Conservation (phyloP, 2,888 invertebrate species). For the Drosophila siamana region DNA sequence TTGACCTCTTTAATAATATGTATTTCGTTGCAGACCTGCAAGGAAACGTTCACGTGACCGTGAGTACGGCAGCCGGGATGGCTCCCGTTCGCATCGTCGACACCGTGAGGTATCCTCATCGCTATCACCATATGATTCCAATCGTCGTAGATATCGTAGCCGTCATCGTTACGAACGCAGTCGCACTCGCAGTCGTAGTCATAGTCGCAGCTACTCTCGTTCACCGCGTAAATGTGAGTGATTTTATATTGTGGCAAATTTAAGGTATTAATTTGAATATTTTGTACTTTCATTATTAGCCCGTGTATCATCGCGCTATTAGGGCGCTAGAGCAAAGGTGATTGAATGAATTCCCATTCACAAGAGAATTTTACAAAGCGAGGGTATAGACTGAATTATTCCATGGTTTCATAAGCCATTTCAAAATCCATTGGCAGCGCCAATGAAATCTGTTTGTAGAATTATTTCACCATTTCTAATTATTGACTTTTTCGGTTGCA, state of each 20-base stretch:
- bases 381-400: constrained; percentile 54
- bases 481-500: constrained; percentile 38
- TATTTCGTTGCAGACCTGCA: constrained; percentile 5
- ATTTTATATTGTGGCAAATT: background rate
- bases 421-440: constrained; percentile 14
- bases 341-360: background rate
- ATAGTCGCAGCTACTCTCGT: constrained; percentile 79
- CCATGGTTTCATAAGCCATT: constrained; percentile 15
- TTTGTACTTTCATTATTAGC: background rate
- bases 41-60: constrained; percentile 46
- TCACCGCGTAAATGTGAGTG: constrained; percentile 68
- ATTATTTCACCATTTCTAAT: constrained; percentile 24
- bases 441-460: constrained; percentile 12
- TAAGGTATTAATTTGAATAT: background rate
- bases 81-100: constrained; percentile 57
- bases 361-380: constrained; percentile 7
- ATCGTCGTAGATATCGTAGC: constrained; percentile 38
- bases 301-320: constrained; percentile 52
- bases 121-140: constrained; percentile 25
- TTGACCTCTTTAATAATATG: background rate
- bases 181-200: constrained; percentile 72
- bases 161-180: constrained; percentile 71
- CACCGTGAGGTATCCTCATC: constrained; percentile 42
- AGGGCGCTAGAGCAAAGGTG: constrained; percentile 6
- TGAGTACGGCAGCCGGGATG: constrained; percentile 24